Conservation (phyloP, 2,113 vertebrate species). For the Pan paniscus region DNA sequence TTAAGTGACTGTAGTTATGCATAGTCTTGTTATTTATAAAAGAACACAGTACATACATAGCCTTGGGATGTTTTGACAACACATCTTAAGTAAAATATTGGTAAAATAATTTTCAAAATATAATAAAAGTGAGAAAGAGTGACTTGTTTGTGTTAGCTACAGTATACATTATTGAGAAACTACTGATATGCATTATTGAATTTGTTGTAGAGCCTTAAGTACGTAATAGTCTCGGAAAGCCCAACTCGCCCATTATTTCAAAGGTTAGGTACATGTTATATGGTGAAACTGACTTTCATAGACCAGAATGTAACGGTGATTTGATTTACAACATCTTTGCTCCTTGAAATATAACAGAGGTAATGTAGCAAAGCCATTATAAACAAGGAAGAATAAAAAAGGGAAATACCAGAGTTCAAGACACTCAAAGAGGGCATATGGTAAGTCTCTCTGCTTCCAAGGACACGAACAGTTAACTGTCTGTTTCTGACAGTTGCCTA, state of each 20-base stretch:
- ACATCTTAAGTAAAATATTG: constrained; percentile 32
- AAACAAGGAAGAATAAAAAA: not conserved
- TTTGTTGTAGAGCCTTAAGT: not conserved
- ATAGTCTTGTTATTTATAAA: not conserved
- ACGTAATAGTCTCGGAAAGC: not conserved
- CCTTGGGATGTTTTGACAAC: constrained; percentile 31
- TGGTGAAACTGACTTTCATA: not conserved
- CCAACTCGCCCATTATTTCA: not conserved
- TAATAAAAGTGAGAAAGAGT: not conserved
- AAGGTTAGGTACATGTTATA: not conserved
- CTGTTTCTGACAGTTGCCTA: not conserved
- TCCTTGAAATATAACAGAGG: not conserved
- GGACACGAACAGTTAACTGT: not conserved
- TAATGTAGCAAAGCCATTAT: not conserved
- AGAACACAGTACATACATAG: not conserved
- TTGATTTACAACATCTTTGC: constrained; percentile 6
- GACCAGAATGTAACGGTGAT: not conserved
- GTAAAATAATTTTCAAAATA: constrained; percentile 48
- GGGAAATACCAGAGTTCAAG: not conserved
- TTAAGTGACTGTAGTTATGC: not conserved
- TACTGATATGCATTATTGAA: not conserved
- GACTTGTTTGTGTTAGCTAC: not conserved
- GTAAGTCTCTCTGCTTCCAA: not conserved
- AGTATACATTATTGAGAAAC: not conserved
- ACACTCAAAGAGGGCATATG: not conserved